phyloP scores from a whole-genome alignment of 1,140 invertebrate species.

The Nasonia vitripennis region DNA sequence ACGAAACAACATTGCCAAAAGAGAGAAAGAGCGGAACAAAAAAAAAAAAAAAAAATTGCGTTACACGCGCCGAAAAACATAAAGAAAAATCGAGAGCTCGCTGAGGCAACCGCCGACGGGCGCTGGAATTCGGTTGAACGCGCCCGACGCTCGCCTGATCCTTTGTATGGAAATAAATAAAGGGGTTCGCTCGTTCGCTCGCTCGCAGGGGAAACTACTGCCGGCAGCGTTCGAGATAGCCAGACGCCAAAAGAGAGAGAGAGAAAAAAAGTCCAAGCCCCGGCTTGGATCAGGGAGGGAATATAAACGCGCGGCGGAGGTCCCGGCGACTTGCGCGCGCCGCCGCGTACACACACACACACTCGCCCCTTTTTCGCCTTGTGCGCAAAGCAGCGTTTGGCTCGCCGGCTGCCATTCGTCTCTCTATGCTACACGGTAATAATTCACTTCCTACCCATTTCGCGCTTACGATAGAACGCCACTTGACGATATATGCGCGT shows the following conservation, averaged over 20 bases:
- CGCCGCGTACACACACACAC: not conserved
- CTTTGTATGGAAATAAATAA: slow-evolving; percentile 62
- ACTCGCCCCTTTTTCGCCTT: not conserved
- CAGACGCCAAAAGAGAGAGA: slow-evolving; percentile 40
- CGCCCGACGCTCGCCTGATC: slow-evolving; percentile 13
- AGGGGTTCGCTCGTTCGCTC: slow-evolving; percentile 39
- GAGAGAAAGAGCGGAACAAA: too few species aligned
- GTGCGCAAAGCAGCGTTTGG: slow-evolving; percentile 43
- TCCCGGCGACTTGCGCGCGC: not conserved
- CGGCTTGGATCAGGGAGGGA: not conserved
- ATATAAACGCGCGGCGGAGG: not conserved
- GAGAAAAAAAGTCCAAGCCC: not conserved
- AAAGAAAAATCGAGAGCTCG: slow-evolving; percentile 1
- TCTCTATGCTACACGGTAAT: slow-evolving; percentile 64
- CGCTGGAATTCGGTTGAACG: slow-evolving; percentile 18
- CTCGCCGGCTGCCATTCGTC: slow-evolving; percentile 59
- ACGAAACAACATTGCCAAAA: not conserved
- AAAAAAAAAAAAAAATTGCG: not conserved
- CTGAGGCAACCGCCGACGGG: not conserved
- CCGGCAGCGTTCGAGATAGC: slow-evolving; percentile 37
- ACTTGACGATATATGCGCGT: slow-evolving; percentile 60
- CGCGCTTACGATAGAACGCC: slow-evolving; percentile 65
- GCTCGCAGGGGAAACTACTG: slow-evolving; percentile 46
- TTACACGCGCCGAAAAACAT: not conserved
- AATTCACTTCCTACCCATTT: slow-evolving; percentile 71